Conservation (phyloP, 1,140 invertebrate genomes). For the Stenopsyche tienmushanensis region DNA sequence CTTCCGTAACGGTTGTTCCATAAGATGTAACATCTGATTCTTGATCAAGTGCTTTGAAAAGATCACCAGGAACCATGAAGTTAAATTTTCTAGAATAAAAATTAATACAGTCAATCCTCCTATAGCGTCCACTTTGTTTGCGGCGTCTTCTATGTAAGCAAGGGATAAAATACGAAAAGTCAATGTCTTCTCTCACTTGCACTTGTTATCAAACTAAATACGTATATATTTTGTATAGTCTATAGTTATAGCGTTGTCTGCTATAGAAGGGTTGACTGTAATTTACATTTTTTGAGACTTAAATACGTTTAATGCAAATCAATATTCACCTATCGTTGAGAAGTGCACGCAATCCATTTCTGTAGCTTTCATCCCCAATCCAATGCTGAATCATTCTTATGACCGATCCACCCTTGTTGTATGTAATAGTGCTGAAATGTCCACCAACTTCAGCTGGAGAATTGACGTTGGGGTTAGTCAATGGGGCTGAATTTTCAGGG, state of each 20-base stretch:
- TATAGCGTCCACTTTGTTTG: no score
- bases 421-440: constrained; percentile 63
- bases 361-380: constrained; percentile 65
- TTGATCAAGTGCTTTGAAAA: not conserved
- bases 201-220: no score
- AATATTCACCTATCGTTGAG: no score
- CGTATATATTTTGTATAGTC: no score
- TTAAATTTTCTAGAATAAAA: not conserved
- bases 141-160: no score
- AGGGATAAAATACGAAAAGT: no score
- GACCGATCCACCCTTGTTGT: constrained; percentile 66
- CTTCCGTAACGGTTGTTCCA: not conserved
- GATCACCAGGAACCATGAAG: not conserved
- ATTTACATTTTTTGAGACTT: no score
- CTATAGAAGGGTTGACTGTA: no score
- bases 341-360: constrained; percentile 53
- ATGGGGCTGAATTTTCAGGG: constrained; percentile 42
- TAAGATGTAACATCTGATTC: not conserved
- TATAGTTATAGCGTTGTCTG: no score
- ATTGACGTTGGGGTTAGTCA: constrained; percentile 46
- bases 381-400: constrained; percentile 77
- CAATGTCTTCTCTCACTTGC: no score
- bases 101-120: no score
- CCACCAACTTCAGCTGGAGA: constrained; percentile 57
- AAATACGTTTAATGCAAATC: no score